phyloP scores from a whole-genome alignment of 2,888 invertebrate species.

The Carcina quercana region DNA sequence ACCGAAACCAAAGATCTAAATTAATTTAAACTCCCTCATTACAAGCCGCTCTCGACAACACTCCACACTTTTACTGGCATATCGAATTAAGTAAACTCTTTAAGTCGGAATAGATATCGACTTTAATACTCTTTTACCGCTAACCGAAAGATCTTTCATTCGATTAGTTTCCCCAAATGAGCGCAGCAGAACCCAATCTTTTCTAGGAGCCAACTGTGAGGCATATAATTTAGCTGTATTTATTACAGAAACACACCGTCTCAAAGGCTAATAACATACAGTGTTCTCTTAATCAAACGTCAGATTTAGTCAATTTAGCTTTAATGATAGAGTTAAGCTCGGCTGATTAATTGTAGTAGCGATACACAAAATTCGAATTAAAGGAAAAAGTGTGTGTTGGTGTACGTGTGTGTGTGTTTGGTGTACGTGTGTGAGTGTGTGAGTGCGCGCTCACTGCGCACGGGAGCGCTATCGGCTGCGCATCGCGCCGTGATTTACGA shows the following conservation, averaged over 20 bases:
- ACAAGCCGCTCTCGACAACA: conserved; percentile 27
- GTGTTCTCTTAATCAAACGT: conserved; percentile 67
- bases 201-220: conserved; percentile 22
- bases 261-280: conserved; percentile 30
- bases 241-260: conserved; percentile 37
- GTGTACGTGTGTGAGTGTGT: conserved; percentile 20
- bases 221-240: conserved; percentile 35
- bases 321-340: conserved; percentile 56
- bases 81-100: conserved; percentile 36
- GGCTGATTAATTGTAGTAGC: conserved; percentile 53
- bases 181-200: conserved; percentile 23
- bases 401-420: conserved; percentile 17
- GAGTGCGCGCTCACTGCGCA: conserved; percentile 19
- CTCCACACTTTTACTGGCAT: conserved; percentile 24
- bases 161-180: conserved; percentile 21
- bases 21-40: conserved; percentile 44
- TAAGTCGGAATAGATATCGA: conserved; percentile 21
- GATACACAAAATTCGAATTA: conserved; percentile 42
- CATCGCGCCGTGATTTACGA: conserved; percentile 61
- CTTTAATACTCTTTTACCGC: conserved; percentile 23
- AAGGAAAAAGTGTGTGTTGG: conserved; percentile 29
- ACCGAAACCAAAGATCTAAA: conserved; percentile 34
- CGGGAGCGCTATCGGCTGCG: conserved; percentile 56
- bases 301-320: conserved; percentile 65
- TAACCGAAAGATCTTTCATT: conserved; percentile 23